A percentile compares a stretch with the other conserved stretches of the same genome.
phyloP scores from a whole-genome alignment of 2,888 invertebrate species.

The Anodontia alba region DNA sequence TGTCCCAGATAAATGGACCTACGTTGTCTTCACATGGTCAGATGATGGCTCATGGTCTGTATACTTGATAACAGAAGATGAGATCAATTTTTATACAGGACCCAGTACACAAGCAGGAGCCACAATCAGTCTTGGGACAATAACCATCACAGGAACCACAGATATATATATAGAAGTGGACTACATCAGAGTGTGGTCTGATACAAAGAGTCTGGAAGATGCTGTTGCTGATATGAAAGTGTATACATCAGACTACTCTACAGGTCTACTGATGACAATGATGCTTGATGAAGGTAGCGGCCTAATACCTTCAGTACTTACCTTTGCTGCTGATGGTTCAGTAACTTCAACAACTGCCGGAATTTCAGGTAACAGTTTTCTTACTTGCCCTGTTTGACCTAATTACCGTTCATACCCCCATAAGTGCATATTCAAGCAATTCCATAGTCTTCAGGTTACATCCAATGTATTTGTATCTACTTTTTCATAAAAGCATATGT shows the following conservation, averaged over 20 bases:
- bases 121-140: constrained; percentile 20
- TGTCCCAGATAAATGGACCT: constrained; percentile 42
- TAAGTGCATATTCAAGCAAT: no score
- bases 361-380: constrained; percentile 35
- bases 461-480: no score
- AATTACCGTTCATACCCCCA: no score
- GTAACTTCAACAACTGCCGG: constrained; percentile 12
- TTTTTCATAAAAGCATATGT: no score
- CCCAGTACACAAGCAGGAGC: neutral
- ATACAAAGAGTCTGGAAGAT: constrained; percentile 45
- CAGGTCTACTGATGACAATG: constrained; percentile 48
- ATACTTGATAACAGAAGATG: constrained; percentile 41
- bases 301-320: constrained; percentile 31
- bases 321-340: constrained; percentile 29
- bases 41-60: constrained; percentile 32
- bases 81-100: neutral
- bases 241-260: constrained; percentile 43
- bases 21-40: constrained; percentile 47
- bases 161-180: constrained; percentile 58
- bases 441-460: no score
- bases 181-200: constrained; percentile 64
- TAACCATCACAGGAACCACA: constrained; percentile 27
- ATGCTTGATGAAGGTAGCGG: constrained; percentile 70
- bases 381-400: no score
- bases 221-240: constrained; percentile 48